Percentiles rank a stretch among this genome's conserved stretches.
Evolutionary conservation across 1,140 invertebrate species (phyloP).

Genomic region (Ladona fulva): DNA sequence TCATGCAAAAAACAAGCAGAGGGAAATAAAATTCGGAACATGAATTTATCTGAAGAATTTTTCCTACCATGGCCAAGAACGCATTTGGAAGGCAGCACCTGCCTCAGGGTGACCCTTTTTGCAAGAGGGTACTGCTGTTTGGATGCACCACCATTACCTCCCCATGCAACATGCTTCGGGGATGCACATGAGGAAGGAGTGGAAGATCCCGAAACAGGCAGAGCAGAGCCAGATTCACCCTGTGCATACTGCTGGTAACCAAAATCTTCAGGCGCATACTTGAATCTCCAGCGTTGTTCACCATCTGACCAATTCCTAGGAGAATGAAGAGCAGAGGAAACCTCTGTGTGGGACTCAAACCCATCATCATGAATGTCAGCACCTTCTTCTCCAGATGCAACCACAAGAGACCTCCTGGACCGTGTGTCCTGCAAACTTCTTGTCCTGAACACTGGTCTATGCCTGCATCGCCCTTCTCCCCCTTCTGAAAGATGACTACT

Average conservation of each 20-base stretch:
- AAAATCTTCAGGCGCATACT: background rate
- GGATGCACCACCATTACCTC: constrained; percentile 23
- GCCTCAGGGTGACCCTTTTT: constrained; percentile 36
- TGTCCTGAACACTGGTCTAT: constrained; percentile 36
- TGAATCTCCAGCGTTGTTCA: background rate
- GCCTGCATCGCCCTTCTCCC: background rate
- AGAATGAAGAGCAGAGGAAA: background rate
- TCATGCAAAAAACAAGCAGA: constrained; percentile 18
- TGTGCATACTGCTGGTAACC: background rate
- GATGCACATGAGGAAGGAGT: constrained; percentile 48
- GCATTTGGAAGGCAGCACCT: constrained; percentile 42
- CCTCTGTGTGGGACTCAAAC: background rate
- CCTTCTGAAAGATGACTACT: background rate
- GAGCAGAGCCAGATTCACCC: background rate
- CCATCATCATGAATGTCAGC: background rate
- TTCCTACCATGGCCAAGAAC: constrained; percentile 33
- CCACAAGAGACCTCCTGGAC: background rate
- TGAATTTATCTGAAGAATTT: background rate
- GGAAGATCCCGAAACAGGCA: constrained; percentile 44
- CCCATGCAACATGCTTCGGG: constrained; percentile 40
- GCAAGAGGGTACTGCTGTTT: constrained; percentile 35
- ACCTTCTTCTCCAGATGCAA: background rate
- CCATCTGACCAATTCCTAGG: background rate
- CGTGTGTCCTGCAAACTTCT: constrained; percentile 41
- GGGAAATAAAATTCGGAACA: background rate